These are phyloP conservation scores for Eupleurogrammus muticus DNA, from an alignment of 2,797 vertebrate genomes.

Conservation along the genomic window DNA sequence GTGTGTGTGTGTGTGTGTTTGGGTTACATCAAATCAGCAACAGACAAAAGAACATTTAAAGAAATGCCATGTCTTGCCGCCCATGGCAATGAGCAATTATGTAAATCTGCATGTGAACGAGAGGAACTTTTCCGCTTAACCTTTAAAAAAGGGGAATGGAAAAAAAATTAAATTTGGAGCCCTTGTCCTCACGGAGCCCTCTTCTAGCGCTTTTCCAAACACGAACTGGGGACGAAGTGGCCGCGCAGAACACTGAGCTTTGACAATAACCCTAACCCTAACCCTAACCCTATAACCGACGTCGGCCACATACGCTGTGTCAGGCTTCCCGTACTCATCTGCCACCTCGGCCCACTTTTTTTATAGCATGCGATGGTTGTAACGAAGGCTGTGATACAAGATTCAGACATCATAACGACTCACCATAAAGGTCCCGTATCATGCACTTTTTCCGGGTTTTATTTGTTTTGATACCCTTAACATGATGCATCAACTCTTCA, in stretches of 20 bases:
- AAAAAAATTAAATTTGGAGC: no score
- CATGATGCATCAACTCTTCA: no score
- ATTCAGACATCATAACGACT: slow-evolving; percentile 16
- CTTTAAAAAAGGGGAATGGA: slow-evolving; percentile 53
- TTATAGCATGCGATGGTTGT: slow-evolving; percentile 41
- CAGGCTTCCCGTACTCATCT: slow-evolving; percentile 20
- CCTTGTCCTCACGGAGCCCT: slow-evolving; percentile 57
- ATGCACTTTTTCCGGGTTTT: no score
- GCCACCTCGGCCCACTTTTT: slow-evolving; percentile 40
- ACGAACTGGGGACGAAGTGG: slow-evolving; percentile 45
- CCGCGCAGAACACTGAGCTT: neutral
- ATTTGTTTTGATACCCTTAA: no score
- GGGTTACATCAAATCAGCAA: slow-evolving; percentile 4
- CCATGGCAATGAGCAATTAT: neutral
- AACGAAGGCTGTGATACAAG: slow-evolving; percentile 15
- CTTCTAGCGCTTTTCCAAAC: slow-evolving; percentile 24
- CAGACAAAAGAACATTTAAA: neutral
- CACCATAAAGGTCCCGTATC: no score
- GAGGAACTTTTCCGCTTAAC: slow-evolving; percentile 40
- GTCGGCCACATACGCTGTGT: slow-evolving; percentile 43
- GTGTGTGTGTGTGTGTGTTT: slow-evolving; percentile 1
- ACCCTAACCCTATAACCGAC: slow-evolving; percentile 26
- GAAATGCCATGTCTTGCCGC: slow-evolving; percentile 2
- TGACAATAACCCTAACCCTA: no score
- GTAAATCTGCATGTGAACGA: slow-evolving; percentile 7